These are phyloP conservation scores for Eospalax fontanierii DNA, from an alignment of 2,797 vertebrate species.

Conservation along the genomic window DNA sequence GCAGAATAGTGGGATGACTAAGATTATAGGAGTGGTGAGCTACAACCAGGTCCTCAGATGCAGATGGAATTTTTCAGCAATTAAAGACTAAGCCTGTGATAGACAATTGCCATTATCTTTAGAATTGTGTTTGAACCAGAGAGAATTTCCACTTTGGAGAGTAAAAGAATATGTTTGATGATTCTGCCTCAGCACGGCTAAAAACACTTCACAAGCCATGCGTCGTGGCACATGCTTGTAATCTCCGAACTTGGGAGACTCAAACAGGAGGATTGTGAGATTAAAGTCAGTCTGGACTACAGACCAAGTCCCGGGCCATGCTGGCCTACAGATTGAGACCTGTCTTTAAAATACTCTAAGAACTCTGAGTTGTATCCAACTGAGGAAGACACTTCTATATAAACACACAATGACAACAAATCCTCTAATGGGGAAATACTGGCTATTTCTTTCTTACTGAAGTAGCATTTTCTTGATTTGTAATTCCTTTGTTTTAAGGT, in stretches of 20 bases:
- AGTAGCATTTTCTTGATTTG: neutral
- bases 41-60: too few relatives aligned
- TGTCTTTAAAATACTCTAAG: neutral
- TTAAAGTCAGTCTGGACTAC: neutral
- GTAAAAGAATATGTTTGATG: neutral
- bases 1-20: neutral
- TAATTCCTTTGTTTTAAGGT: neutral
- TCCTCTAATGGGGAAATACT: neutral
- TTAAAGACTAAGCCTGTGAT: neutral
- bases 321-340: neutral
- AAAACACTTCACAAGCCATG: neutral
- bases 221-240: neutral
- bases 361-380: neutral
- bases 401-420: neutral
- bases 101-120: neutral
- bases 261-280: neutral
- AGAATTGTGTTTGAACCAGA: neutral
- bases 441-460: neutral
- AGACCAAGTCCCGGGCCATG: too few relatives aligned
- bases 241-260: neutral
- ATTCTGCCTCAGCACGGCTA: neutral
- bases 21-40: neutral
- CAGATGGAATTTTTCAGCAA: neutral
- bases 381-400: neutral
- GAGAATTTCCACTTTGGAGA: neutral